Evolutionary conservation across 2,888 invertebrate species (phyloP).

Genomic region (Drosophila testacea): DNA sequence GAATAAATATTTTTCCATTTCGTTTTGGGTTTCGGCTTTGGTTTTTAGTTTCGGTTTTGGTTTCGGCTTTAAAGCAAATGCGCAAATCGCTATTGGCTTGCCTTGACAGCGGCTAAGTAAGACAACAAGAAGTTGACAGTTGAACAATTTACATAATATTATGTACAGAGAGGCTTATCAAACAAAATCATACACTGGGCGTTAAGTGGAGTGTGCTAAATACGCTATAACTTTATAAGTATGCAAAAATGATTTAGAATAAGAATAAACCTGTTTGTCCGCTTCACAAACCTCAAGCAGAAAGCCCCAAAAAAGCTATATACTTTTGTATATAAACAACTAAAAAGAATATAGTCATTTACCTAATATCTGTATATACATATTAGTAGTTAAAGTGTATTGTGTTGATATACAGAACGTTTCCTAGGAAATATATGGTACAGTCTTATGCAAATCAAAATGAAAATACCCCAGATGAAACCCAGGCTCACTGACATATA

Average conservation of each 20-base stretch:
- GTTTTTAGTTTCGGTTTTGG: constrained; percentile 3
- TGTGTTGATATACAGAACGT: constrained; percentile 36
- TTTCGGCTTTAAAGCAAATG: constrained; percentile 28
- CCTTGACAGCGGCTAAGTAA: constrained; percentile 58
- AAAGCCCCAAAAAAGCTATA: constrained; percentile 18
- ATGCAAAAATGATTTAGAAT: constrained; percentile 42
- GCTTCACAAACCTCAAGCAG: constrained; percentile 29
- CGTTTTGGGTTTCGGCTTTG: constrained; percentile 2
- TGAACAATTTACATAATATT: constrained; percentile 61
- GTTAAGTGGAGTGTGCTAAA: constrained; percentile 71
- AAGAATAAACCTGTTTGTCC: constrained; percentile 59
- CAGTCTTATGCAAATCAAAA: constrained; percentile 65
- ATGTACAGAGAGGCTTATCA: constrained; percentile 60
- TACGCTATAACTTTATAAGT: constrained; percentile 38
- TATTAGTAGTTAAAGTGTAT: constrained; percentile 6
- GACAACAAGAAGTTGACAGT: constrained; percentile 56
- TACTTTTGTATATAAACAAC: neutral
- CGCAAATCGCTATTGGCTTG: constrained; percentile 45
- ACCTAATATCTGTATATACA: neutral
- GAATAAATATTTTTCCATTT: constrained; percentile 17
- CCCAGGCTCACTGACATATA: neutral
- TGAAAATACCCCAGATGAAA: constrained; percentile 38
- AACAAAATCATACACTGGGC: constrained; percentile 39
- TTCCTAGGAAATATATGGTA: constrained; percentile 68
- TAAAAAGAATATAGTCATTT: neutral